These are phyloP conservation scores for Psephotus haematonotus DNA, from an alignment of 2,113 vertebrate species.

Conservation along the genomic window DNA sequence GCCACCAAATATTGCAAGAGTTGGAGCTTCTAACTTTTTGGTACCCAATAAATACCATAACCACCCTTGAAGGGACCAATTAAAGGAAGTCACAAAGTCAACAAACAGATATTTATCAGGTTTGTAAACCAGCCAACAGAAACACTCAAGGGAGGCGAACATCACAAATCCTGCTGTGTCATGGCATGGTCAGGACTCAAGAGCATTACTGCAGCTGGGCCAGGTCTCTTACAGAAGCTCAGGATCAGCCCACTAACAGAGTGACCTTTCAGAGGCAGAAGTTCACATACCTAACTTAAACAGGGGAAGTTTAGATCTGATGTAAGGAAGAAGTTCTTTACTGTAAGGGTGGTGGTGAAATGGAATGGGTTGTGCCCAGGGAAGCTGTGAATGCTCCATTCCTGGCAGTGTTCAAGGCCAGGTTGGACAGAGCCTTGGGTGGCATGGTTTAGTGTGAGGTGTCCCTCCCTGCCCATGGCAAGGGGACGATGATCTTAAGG, in stretches of 20 bases:
- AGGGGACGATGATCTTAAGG: no score
- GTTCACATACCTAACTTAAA: neutral
- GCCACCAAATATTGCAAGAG: neutral
- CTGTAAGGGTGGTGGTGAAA: no score
- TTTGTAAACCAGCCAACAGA: neutral
- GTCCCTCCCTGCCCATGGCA: no score
- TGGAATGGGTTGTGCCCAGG: no score
- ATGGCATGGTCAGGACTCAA: fast-evolving
- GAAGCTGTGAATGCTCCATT: no score
- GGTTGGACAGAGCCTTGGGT: no score
- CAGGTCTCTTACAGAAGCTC: neutral
- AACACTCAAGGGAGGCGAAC: neutral
- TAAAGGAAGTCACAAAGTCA: neutral
- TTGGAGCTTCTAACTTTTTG: neutral
- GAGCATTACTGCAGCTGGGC: neutral
- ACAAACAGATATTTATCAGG: neutral
- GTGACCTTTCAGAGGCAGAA: neutral
- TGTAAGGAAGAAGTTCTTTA: no score
- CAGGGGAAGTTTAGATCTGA: no score
- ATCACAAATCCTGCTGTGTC: neutral
- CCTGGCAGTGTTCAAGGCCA: no score
- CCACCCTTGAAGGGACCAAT: neutral
- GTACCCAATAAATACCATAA: neutral
- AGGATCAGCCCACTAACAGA: neutral
- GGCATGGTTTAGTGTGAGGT: no score